phyloP scores from a whole-genome alignment of 2,888 invertebrate species.

The Aethes cnicana region DNA sequence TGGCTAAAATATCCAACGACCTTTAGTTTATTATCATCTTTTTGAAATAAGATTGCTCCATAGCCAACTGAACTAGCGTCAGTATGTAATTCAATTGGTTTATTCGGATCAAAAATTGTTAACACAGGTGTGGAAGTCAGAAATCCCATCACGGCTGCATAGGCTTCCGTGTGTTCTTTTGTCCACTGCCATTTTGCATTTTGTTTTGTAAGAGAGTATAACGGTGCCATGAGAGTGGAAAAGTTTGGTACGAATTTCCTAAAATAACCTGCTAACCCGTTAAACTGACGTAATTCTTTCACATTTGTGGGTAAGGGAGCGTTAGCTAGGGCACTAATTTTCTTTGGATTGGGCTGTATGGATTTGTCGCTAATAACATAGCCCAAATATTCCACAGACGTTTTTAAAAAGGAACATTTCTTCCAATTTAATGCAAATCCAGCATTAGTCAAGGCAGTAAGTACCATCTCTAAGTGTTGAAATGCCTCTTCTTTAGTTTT shows the following conservation, averaged over 20 bases:
- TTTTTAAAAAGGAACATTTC: not conserved
- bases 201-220: not conserved
- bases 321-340: not conserved
- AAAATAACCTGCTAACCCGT: slow-evolving; percentile 35
- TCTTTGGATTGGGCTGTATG: not conserved
- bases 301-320: not conserved
- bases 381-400: not conserved
- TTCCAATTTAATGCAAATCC: not conserved
- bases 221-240: not conserved
- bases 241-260: slow-evolving; percentile 1
- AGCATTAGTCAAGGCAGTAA: not conserved
- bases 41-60: slow-evolving; percentile 21
- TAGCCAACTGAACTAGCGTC: slow-evolving; percentile 27
- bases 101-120: slow-evolving; percentile 36
- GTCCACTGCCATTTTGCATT: not conserved
- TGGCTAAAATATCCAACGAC: slow-evolving; percentile 25
- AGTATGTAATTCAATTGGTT: slow-evolving; percentile 34
- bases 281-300: not conserved
- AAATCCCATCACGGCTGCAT: not conserved
- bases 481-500: slow-evolving; percentile 10
- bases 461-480: not conserved
- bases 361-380: not conserved
- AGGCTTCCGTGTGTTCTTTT: not conserved
- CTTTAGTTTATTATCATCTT: not conserved
- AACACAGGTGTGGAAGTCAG: slow-evolving; percentile 33